phyloP scores from a whole-genome alignment of 2,113 vertebrate genomes.

The Odobenus rosmarus region DNA sequence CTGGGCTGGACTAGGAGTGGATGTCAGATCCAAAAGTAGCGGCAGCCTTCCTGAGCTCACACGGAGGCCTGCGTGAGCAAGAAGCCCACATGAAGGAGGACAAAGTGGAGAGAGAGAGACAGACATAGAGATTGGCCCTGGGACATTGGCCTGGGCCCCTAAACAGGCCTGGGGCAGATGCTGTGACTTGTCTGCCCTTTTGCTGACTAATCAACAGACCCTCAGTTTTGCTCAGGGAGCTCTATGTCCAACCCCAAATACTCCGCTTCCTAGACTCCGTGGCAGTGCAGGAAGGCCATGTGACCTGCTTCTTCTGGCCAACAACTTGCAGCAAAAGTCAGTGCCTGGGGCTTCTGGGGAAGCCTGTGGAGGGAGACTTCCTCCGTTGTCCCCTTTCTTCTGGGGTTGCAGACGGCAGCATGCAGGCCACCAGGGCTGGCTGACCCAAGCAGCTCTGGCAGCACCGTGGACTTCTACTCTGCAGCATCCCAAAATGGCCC shows the following conservation, averaged over 20 bases:
- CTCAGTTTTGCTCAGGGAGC: not conserved
- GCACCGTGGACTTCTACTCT: rapidly evolving
- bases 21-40: not conserved
- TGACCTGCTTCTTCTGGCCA: not conserved
- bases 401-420: not conserved
- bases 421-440: not conserved
- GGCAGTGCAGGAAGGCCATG: not conserved
- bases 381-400: not conserved
- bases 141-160: not conserved
- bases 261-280: not conserved
- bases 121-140: not conserved
- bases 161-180: not conserved
- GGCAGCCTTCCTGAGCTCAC: not conserved
- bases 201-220: not conserved
- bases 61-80: not conserved
- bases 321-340: not conserved
- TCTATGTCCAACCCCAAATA: not conserved
- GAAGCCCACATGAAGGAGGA: not conserved
- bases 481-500: not conserved
- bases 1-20: not conserved
- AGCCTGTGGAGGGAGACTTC: not conserved
- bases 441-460: not conserved
- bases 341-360: not conserved
- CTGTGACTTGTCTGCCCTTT: not conserved
- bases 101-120: not conserved